Conservation (phyloP, 2,797 vertebrate genomes). For the Argyrosomus regius region DNA sequence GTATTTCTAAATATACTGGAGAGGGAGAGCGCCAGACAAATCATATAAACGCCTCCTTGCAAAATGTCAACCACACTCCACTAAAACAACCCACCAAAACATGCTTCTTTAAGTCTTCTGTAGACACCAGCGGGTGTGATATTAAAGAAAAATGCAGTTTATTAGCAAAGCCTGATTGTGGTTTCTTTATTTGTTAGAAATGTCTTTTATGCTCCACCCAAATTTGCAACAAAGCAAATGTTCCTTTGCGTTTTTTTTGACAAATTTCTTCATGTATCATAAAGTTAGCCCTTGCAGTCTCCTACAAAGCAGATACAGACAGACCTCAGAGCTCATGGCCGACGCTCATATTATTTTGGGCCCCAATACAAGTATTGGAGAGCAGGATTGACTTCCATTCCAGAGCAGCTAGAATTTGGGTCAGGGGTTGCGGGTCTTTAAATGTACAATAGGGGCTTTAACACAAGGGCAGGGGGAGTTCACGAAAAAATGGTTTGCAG, state of each 20-base stretch:
- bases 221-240: not conserved
- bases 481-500: slow-evolving; percentile 72
- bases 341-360: slow-evolving; percentile 65
- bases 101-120: not conserved
- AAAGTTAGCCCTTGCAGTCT: slow-evolving; percentile 32
- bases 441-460: slow-evolving; percentile 77
- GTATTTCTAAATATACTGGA: not conserved
- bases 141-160: not conserved
- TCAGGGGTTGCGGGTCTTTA: slow-evolving; percentile 71
- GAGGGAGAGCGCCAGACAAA: not conserved
- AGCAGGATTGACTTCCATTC: slow-evolving; percentile 48
- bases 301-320: slow-evolving; percentile 22
- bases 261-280: slow-evolving; percentile 38
- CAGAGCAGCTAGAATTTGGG: slow-evolving; percentile 66
- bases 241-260: not conserved
- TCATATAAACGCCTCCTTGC: slow-evolving; percentile 15
- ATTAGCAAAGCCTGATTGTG: not conserved
- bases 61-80: slow-evolving; percentile 16
- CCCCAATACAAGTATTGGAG: slow-evolving; percentile 62
- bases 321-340: slow-evolving; percentile 43
- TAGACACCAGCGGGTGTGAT: not conserved
- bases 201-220: not conserved
- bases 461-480: slow-evolving; percentile 65
- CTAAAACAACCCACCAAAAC: slow-evolving; percentile 31
- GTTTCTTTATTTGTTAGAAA: not conserved